Conservation (phyloP, 2,888 invertebrate species). For the Drosophila acutilabella region DNA sequence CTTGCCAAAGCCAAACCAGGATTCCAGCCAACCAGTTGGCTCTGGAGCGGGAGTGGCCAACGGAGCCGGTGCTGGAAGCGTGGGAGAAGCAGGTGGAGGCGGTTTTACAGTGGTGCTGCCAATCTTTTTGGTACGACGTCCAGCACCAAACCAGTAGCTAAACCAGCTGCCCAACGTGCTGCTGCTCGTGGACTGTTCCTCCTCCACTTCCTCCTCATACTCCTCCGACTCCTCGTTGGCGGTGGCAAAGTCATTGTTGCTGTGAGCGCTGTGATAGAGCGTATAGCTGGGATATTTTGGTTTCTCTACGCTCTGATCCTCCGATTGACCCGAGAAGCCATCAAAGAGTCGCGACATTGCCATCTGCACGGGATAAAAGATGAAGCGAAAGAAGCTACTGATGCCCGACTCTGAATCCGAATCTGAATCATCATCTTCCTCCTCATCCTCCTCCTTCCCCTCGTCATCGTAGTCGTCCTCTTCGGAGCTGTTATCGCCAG, state of each 20-base stretch:
- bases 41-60: constrained; percentile 55
- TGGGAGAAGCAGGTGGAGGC: constrained; percentile 8
- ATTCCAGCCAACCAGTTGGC: constrained; percentile 81
- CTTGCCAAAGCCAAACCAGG: constrained; percentile 80
- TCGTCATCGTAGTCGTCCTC: constrained; percentile 66
- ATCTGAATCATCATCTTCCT: constrained; percentile 54
- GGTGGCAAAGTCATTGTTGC: constrained; percentile 49
- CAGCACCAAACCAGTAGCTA: constrained; percentile 79
- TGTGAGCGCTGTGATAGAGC: constrained; percentile 75
- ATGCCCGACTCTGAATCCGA: constrained; percentile 55
- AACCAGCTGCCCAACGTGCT: constrained; percentile 76
- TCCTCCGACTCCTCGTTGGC: constrained; percentile 33
- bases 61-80: constrained; percentile 45
- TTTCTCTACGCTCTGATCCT: constrained; percentile 42
- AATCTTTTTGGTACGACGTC: constrained; percentile 72
- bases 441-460: constrained; percentile 35
- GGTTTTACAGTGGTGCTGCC: constrained; percentile 69
- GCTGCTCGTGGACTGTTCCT: constrained; percentile 35
- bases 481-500: constrained; percentile 19
- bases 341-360: constrained; percentile 80
- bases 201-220: constrained; percentile 45
- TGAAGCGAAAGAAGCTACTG: constrained; percentile 79
- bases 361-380: constrained; percentile 82
- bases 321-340: constrained; percentile 49
- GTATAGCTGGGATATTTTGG: constrained; percentile 80